Conservation (phyloP, 2,113 vertebrate genomes). For the Himantopus leucocephalus region DNA sequence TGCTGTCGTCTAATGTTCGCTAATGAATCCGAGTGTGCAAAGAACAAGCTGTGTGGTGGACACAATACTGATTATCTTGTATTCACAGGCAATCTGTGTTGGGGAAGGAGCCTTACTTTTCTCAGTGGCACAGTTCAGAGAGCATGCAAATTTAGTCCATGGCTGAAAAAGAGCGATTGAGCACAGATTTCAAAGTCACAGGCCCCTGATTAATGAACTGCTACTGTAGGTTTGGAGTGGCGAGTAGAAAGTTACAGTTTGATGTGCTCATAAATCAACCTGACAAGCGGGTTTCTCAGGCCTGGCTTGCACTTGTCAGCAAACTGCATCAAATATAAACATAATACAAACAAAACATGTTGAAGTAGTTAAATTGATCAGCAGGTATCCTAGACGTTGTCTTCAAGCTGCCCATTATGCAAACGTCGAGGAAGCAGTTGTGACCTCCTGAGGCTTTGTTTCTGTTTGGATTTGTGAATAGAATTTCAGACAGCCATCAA, state of each 20-base stretch:
- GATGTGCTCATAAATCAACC: conserved; percentile 93
- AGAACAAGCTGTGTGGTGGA: conserved; percentile 61
- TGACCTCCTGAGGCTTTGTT: conserved; percentile 98
- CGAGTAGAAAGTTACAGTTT: conserved; percentile 84
- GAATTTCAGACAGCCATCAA: conserved; percentile 96
- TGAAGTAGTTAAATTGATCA: conserved; percentile 92
- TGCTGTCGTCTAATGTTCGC: conserved; percentile 64
- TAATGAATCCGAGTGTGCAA: conserved; percentile 67
- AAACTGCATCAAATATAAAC: conserved; percentile 85
- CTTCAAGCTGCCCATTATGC: conserved; percentile 92
- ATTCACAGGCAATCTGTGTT: conserved; percentile 50
- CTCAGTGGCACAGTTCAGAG: conserved; percentile 72
- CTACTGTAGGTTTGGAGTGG: conserved; percentile 83
- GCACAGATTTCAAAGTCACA: conserved; percentile 83
- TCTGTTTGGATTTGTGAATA: conserved; percentile 99
- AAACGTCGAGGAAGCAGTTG: conserved; percentile 86
- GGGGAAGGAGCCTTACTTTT: conserved; percentile 65
- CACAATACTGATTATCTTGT: conserved; percentile 72
- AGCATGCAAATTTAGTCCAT: conserved; percentile 78
- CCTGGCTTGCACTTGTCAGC: conserved; percentile 83
- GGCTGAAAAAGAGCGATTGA: conserved; percentile 70
- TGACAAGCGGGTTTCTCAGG: conserved; percentile 87
- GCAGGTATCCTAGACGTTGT: conserved; percentile 82
- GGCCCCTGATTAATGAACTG: conserved; percentile 89
- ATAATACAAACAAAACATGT: conserved; percentile 87